phyloP scores from a whole-genome alignment of 1,140 invertebrate genomes.

The Drosophila arizonae region DNA sequence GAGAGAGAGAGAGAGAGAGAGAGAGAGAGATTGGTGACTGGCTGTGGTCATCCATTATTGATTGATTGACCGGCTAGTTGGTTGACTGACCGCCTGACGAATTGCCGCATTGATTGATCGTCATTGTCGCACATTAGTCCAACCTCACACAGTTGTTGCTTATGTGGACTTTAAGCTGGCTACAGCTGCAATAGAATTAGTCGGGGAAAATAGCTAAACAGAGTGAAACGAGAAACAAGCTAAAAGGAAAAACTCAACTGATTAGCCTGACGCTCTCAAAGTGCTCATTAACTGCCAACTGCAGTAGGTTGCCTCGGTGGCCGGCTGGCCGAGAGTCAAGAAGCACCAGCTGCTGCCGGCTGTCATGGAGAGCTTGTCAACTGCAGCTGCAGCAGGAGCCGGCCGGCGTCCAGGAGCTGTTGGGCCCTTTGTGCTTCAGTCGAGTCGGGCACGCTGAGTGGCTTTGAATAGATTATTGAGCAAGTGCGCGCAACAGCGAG shows the following conservation, averaged over 20 bases:
- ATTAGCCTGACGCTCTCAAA: not conserved
- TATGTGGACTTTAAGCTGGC: too few relatives aligned
- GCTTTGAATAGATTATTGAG: not conserved
- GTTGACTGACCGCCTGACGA: slow-evolving; percentile 62
- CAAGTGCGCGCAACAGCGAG: not conserved
- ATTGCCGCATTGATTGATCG: slow-evolving; percentile 65
- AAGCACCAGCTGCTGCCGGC: slow-evolving; percentile 26
- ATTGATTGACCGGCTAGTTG: slow-evolving; percentile 61
- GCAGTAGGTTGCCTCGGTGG: not conserved
- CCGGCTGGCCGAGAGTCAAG: not conserved
- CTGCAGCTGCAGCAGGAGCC: slow-evolving; percentile 4
- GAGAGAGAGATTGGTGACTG: slow-evolving; percentile 4
- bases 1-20: not conserved
- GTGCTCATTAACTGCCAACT: slow-evolving; percentile 5
- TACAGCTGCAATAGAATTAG: too few relatives aligned
- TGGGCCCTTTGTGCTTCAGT: too few relatives aligned
- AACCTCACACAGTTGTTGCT: slow-evolving; percentile 12
- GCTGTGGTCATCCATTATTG: slow-evolving; percentile 44
- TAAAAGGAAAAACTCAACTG: too few relatives aligned
- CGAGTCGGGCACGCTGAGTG: too few relatives aligned
- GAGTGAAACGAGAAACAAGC: too few relatives aligned
- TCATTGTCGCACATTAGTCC: slow-evolving; percentile 41
- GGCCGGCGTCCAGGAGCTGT: too few relatives aligned
- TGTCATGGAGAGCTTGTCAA: slow-evolving; percentile 2
- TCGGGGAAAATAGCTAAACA: too few relatives aligned